Evolutionary conservation across 2,888 invertebrate genomes (phyloP).

Genomic region (Drosophila pseudotakahashii): DNA sequence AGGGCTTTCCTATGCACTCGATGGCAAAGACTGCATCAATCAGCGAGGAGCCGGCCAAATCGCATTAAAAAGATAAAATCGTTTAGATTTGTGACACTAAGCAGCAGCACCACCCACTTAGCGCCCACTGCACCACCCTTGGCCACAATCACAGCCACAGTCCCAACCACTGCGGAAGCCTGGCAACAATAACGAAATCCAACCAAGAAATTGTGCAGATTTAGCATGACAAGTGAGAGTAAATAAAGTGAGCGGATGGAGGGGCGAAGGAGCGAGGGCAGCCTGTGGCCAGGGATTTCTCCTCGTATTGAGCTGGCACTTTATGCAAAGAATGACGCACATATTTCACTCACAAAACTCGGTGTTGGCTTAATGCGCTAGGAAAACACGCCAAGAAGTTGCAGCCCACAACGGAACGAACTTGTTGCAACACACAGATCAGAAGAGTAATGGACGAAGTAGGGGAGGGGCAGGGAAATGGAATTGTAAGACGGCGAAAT

Average conservation of each 20-base stretch:
- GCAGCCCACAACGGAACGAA: conserved; percentile 40
- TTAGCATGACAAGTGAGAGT: conserved; percentile 66
- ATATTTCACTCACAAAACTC: conserved; percentile 68
- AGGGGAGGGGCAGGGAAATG: conserved; percentile 18
- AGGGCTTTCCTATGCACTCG: conserved; percentile 8
- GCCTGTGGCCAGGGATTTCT: conserved; percentile 27
- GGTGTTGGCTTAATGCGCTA: conserved; percentile 60
- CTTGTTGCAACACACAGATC: conserved; percentile 56
- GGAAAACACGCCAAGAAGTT: conserved; percentile 70
- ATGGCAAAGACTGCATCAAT: conserved; percentile 51
- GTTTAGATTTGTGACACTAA: conserved; percentile 76
- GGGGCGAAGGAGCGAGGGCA: neutral
- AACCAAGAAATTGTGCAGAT: conserved; percentile 63
- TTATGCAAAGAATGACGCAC: conserved; percentile 70
- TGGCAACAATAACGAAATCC: conserved; percentile 36
- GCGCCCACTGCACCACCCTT: conserved; percentile 10
- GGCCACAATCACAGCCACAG: conserved; percentile 11
- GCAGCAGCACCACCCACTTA: conserved; percentile 25
- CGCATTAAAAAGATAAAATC: conserved; percentile 74
- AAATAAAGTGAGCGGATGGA: conserved; percentile 52
- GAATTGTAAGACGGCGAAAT: conserved; percentile 64
- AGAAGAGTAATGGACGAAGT: neutral
- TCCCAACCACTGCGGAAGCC: conserved; percentile 14
- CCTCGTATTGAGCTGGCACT: conserved; percentile 43
- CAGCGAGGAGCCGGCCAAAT: conserved; percentile 49